Evolutionary conservation across 2,888 invertebrate species (phyloP).

Genomic region (Papilio gigon): DNA sequence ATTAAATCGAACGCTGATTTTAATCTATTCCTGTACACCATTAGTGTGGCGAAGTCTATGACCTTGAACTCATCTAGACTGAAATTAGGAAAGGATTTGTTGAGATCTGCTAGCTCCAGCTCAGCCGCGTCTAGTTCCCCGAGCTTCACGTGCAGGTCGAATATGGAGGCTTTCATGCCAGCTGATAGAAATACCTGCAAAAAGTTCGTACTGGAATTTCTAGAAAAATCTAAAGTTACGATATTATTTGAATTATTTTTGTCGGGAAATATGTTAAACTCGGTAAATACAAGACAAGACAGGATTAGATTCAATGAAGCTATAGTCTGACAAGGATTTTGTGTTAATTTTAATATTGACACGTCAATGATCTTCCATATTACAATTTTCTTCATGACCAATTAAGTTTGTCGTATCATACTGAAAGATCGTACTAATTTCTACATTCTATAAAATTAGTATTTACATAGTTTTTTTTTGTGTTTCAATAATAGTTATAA

Average conservation of each 20-base stretch:
- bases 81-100: slow-evolving; percentile 79
- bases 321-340: background rate
- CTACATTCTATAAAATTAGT: no score
- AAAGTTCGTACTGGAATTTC: no score
- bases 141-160: slow-evolving; percentile 83
- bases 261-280: no score
- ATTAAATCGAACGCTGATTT: slow-evolving; percentile 76
- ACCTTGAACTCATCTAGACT: slow-evolving; percentile 85
- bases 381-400: no score
- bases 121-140: slow-evolving; percentile 82
- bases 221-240: no score
- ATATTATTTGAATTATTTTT: no score
- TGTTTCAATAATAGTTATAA: background rate
- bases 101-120: slow-evolving; percentile 77
- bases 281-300: background rate
- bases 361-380: no score
- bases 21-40: slow-evolving; percentile 77
- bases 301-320: no score
- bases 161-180: slow-evolving; percentile 85
- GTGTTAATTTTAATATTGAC: background rate
- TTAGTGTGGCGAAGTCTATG: slow-evolving; percentile 83
- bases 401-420: no score
- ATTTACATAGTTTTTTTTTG: no score
- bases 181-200: slow-evolving; percentile 80
- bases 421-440: no score